Conservation (phyloP, 2,113 vertebrate species). For the Heterochromis multidens region DNA sequence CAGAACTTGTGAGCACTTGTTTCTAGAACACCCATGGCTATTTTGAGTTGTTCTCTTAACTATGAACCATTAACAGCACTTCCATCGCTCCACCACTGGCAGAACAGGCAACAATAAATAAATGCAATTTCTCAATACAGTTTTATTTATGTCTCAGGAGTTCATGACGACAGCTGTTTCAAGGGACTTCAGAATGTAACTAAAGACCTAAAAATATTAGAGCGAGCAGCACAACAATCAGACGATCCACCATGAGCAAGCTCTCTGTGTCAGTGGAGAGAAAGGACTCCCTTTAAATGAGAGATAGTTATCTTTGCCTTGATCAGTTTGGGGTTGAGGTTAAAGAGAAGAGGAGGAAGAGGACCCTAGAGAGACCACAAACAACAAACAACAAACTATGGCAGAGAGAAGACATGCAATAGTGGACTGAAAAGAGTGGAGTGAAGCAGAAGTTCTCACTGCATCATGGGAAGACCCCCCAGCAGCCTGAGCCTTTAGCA, state of each 20-base stretch:
- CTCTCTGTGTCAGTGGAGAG: rapidly evolving
- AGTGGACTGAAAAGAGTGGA: too few relatives aligned
- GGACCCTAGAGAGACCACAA: neutral
- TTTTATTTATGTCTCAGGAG: neutral
- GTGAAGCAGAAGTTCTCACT: too few relatives aligned
- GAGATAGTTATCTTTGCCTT: neutral
- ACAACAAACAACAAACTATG: neutral
- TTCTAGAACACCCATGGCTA: neutral
- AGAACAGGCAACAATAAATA: neutral
- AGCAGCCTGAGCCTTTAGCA: neutral
- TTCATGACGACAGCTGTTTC: neutral
- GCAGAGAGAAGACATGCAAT: neutral
- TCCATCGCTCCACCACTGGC: neutral
- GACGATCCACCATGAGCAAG: neutral
- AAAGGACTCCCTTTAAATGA: neutral
- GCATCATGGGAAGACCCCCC: neutral
- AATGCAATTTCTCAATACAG: neutral
- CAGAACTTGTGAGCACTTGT: too few relatives aligned
- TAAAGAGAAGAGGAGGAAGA: neutral
- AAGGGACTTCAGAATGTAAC: neutral
- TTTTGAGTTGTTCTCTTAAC: neutral
- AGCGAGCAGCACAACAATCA: too few relatives aligned
- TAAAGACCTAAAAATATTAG: neutral
- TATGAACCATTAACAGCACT: neutral
- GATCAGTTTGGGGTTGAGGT: neutral